phyloP scores from a whole-genome alignment of 2,113 vertebrate genomes.

The Brachionichthys hirsutus region DNA sequence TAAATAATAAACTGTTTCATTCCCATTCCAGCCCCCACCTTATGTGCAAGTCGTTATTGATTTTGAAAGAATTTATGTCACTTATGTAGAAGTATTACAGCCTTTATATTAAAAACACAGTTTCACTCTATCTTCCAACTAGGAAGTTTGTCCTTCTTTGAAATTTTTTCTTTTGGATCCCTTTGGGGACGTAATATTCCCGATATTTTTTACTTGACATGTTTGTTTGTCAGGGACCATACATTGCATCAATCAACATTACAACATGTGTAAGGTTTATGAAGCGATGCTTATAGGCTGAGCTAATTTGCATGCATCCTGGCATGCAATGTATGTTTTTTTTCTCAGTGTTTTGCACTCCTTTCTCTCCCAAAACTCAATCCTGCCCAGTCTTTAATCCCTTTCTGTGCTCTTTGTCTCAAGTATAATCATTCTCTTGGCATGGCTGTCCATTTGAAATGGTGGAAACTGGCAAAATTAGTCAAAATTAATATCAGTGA shows the following conservation, averaged over 20 bases:
- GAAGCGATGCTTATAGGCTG: too few species aligned
- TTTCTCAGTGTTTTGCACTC: constrained; percentile 9
- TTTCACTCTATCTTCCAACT: constrained; percentile 30
- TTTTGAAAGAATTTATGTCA: constrained; percentile 6
- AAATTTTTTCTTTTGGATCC: constrained; percentile 47
- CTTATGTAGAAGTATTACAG: constrained; percentile 44
- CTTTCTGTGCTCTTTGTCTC: constrained; percentile 22
- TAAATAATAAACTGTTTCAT: constrained; percentile 1
- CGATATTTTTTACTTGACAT: constrained; percentile 36
- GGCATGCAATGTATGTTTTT: too few species aligned
- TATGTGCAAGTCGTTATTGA: constrained; percentile 16
- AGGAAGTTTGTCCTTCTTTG: constrained; percentile 38
- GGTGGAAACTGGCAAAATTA: constrained; percentile 14
- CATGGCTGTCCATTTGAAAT: constrained; percentile 16
- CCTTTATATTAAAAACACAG: constrained; percentile 19
- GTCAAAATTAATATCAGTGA: constrained; percentile 8
- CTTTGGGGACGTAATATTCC: constrained; percentile 43
- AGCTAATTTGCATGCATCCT: too few species aligned
- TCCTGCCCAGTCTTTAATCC: constrained; percentile 36
- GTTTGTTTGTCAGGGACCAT: too few species aligned
- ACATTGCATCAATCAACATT: too few species aligned
- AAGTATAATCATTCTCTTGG: constrained; percentile 48
- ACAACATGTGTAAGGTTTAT: too few species aligned
- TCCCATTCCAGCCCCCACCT: constrained; percentile 4
- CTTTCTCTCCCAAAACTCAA: constrained; percentile 27